Evolutionary conservation across 1,140 invertebrate species (phyloP).

Genomic region (honey bee (Apis mellifera)): Amel_HAv3.1 CM009931.2:16961001-16961500

Average conservation of each 20-base stretch:
- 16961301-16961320: too few relatives aligned
- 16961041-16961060: background rate
- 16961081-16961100: conserved; percentile 23
- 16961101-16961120: conserved; percentile 4
- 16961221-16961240: conserved; percentile 11
- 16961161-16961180: conserved; percentile 33
- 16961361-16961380: conserved; percentile 22
- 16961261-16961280: conserved; percentile 13
- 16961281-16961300: too few relatives aligned
- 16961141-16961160: conserved; percentile 24
- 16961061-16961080: conserved; percentile 11
- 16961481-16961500: background rate
- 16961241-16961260: too few relatives aligned
- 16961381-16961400: conserved; percentile 18
- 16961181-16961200: background rate
- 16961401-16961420: background rate
- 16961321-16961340: background rate
- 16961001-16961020: background rate
- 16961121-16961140: conserved; percentile 34
- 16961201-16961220: background rate
- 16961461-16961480: background rate
- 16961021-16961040: conserved; percentile 17
- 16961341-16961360: background rate
- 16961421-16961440: conserved; percentile 27
- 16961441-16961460: background rate